Conservation (phyloP, 2,113 vertebrate species). For the Melanocharis versteri region DNA sequence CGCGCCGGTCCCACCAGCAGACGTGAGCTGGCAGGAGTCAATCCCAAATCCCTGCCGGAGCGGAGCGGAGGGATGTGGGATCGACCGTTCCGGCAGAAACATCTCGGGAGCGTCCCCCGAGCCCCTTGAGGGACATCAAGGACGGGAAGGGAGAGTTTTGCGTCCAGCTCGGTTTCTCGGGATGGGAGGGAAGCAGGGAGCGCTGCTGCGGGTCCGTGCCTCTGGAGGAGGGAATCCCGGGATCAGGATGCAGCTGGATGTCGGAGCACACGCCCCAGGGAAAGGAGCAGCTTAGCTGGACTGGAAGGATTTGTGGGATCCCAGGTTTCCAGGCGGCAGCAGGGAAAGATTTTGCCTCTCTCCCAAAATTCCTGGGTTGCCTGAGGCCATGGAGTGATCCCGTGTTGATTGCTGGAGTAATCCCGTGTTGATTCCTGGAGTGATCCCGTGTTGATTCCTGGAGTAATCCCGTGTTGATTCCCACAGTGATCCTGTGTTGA, state of each 20-base stretch:
- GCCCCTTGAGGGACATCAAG: not conserved
- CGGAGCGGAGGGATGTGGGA: not conserved
- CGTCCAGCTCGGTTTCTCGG: not conserved
- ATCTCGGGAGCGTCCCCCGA: not conserved
- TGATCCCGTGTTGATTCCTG: too few species aligned
- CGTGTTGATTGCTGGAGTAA: too few species aligned
- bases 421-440: too few species aligned
- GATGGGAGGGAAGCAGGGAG: not conserved
- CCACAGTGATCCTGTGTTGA: too few species aligned
- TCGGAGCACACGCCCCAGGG: not conserved
- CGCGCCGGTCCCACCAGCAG: not conserved
- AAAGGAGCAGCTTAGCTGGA: not conserved
- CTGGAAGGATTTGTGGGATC: not conserved
- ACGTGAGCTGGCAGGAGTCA: not conserved
- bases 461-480: too few species aligned
- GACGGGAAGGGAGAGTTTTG: not conserved
- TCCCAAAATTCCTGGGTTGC: not conserved
- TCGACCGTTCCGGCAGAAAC: not conserved
- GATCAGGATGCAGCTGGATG: not conserved
- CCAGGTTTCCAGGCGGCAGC: not conserved
- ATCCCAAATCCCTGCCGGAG: not conserved
- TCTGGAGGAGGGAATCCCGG: not conserved
- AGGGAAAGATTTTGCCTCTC: not conserved
- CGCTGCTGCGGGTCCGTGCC: not conserved
- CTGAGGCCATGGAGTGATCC: accelerated